Evolutionary conservation across 2,888 invertebrate genomes (phyloP).

Genomic region (Seladonia tumulorum): DNA sequence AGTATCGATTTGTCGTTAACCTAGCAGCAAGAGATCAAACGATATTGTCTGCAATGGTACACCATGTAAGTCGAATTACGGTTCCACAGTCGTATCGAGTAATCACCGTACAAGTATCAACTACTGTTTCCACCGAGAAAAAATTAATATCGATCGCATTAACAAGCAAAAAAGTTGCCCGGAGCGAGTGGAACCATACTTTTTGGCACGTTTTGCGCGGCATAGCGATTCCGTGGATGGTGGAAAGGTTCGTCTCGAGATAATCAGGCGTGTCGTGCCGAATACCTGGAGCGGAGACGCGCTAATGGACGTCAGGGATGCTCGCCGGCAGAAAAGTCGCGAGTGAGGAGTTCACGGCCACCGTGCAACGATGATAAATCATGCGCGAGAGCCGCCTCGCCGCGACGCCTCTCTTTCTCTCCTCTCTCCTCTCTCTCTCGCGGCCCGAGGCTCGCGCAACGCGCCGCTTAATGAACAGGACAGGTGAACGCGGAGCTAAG

Average conservation of each 20-base stretch:
- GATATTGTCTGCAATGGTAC: neutral
- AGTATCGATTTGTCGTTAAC: too few relatives aligned
- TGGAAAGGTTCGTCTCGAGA: neutral
- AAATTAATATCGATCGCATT: too few relatives aligned
- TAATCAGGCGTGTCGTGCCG: constrained; percentile 28
- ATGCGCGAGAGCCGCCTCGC: constrained; percentile 17
- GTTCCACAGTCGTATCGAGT: neutral
- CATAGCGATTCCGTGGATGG: neutral
- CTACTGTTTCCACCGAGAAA: too few relatives aligned
- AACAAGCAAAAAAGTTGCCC: too few relatives aligned
- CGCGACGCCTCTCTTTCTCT: neutral
- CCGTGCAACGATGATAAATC: constrained; percentile 66
- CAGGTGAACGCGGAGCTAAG: constrained; percentile 64
- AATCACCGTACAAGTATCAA: too few relatives aligned
- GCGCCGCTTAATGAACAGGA: constrained; percentile 53
- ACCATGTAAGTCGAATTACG: neutral
- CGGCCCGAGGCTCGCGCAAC: constrained; percentile 2
- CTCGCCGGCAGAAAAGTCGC: constrained; percentile 44
- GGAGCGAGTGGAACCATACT: neutral
- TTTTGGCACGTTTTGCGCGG: neutral
- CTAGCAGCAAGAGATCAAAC: neutral
- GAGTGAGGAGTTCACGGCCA: constrained; percentile 67
- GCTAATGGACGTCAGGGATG: constrained; percentile 52
- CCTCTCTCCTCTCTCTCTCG: neutral
- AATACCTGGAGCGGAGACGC: constrained; percentile 39